Percentiles rank a stretch among this genome's conserved stretches.
These are phyloP conservation scores for Micrasema minimum DNA, from an alignment of 1,140 invertebrate genomes.

Conservation along the genomic window DNA sequence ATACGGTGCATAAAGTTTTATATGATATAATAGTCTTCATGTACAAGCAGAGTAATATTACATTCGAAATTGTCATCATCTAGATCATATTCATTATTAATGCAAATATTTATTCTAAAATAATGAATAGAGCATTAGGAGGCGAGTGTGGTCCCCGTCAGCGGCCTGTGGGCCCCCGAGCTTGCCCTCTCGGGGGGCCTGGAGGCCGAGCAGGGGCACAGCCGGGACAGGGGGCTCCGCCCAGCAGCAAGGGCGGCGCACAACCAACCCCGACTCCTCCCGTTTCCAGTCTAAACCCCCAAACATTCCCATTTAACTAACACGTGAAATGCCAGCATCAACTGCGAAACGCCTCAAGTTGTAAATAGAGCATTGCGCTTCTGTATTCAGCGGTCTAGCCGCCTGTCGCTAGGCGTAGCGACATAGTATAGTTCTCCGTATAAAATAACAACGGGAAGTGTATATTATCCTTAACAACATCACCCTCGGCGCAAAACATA, in stretches of 20 bases:
- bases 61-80: conserved; percentile 53
- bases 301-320: conserved; percentile 44
- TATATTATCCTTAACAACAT: conserved; percentile 35
- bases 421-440: background rate
- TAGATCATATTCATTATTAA: conserved; percentile 52
- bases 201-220: too few species aligned
- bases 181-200: too few species aligned
- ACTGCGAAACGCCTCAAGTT: conserved; percentile 44
- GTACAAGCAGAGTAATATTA: conserved; percentile 54
- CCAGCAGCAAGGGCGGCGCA: conserved; percentile 3
- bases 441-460: conserved; percentile 39
- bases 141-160: too few species aligned
- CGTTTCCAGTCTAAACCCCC: conserved; percentile 13
- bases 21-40: conserved; percentile 55
- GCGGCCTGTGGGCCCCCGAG: too few species aligned
- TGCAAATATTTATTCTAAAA: conserved; percentile 54
- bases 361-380: conserved; percentile 41
- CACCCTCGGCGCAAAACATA: conserved; percentile 29
- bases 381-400: conserved; percentile 11
- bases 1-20: conserved; percentile 54
- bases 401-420: conserved; percentile 13
- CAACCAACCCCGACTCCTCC: conserved; percentile 21
- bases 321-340: conserved; percentile 49
- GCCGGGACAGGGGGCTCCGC: conserved; percentile 14
- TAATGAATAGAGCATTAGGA: conserved; percentile 52